A percentile compares a stretch with the other conserved stretches of the same genome.
These are phyloP conservation scores for Cliona cf. orientalis DNA, from an alignment of 37 sponge, comb jelly and placozoan genomes.

Conservation along the genomic window DNA sequence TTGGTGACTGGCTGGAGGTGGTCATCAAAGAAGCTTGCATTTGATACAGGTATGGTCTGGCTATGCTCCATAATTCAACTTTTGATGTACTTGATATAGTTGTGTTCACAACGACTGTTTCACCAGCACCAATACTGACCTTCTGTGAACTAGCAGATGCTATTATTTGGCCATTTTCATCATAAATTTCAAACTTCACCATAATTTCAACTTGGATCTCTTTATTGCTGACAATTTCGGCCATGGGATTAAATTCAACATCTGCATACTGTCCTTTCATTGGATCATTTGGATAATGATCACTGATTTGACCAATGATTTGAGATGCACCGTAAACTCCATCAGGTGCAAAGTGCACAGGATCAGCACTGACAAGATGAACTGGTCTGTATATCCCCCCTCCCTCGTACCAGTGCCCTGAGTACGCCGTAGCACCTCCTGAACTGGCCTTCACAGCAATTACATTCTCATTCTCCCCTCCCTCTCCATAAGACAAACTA, in stretches of 20 bases:
- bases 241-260: constrained; percentile 4
- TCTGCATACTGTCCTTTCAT: constrained; percentile 22
- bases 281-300: constrained; percentile 21
- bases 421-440: constrained; percentile 6
- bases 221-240: constrained; percentile 46
- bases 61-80: constrained; percentile 56
- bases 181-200: constrained; percentile 12
- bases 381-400: constrained; percentile 60
- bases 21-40: no score
- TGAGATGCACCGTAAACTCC: constrained; percentile 53
- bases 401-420: constrained; percentile 73
- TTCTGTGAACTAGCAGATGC: neutral
- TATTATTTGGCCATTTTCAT: constrained; percentile 10
- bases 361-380: constrained; percentile 31
- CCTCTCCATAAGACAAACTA: constrained; percentile 43
- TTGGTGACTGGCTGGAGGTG: no score
- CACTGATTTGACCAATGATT: constrained; percentile 7
- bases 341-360: constrained; percentile 28
- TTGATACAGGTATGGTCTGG: no score
- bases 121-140: neutral
- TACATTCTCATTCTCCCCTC: constrained; percentile 57
- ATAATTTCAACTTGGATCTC: neutral
- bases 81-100: neutral
- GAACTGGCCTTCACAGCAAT: constrained; percentile 43
- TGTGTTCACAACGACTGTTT: neutral